Base-by-base conservation (phyloP, 2,797 vertebrate genomes). In the Hafferia zeledoni region DNA sequence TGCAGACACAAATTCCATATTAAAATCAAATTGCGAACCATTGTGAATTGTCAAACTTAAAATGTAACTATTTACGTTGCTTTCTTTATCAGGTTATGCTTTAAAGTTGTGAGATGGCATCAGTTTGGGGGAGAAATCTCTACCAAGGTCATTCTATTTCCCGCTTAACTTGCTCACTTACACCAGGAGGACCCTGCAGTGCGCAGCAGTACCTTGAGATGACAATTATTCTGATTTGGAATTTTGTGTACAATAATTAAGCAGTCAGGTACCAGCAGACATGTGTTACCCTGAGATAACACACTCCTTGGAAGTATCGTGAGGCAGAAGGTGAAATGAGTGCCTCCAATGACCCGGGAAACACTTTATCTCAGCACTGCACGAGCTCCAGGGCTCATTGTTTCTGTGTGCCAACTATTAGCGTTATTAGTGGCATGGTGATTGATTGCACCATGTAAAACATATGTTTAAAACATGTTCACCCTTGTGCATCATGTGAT, bases 231-330 rank as follows among this genome's bases (percentile, higher is more conserved):
- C 79, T 87, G 91, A 95, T 95, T 49, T 90, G 94, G 96, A 90
- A 68, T 93, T 53, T 84, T 97, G 92, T 67, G 81, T 92, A 89
- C 97, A 97, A 83, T 85, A 97, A 97, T 98, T 97, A 97, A 97
- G 76, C 94, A 97, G 88, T 79, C 95, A 96, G 91, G 93, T 95
- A 91, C 75, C 92, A 97, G 91, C 89, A 95, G 94, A 65, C 88
- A 41, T 97, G 92, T 97, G 97, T 83, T 96, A 77, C 85, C 95
- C 91, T 25, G 89, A 98, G 97, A 97, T 98, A 98, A 97, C 94
- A 82, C 15, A 9, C 81, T 94, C 88, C 93, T 88, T 94, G 75
- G 80, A 96, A 96, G 89, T 84, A 87, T 95, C 46, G 11, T 63
- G 93, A 97, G 90, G 92, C 90, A 85, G 90, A 92, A 96, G 74